A percentile compares a stretch with the other conserved stretches of the same genome.
These are phyloP conservation scores for Eulemur mongoz DNA, from an alignment of 2,797 vertebrate species.

Conservation along the genomic window DNA sequence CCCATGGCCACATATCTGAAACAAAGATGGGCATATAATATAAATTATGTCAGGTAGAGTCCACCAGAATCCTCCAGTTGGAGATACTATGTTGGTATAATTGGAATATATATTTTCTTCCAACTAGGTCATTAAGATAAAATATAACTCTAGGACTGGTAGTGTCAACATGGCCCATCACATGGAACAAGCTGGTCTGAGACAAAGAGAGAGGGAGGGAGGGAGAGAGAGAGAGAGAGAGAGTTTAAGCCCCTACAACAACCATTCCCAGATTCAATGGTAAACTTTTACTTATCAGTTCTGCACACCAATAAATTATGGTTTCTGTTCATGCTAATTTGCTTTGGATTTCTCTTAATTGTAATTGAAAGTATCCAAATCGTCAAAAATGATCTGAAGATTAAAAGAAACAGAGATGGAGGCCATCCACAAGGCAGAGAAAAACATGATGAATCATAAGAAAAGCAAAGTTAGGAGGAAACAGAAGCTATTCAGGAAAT, in stretches of 20 bases:
- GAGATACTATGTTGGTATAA: not conserved
- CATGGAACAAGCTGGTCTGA: not conserved
- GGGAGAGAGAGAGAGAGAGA: rapidly evolving
- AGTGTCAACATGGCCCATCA: not conserved
- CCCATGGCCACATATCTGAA: not conserved
- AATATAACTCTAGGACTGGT: not conserved
- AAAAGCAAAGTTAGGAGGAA: not conserved
- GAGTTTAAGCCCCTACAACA: not conserved
- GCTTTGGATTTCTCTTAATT: not conserved
- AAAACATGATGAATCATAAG: not conserved
- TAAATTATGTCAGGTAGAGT: not conserved
- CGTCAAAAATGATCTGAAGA: not conserved
- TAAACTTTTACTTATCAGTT: not conserved
- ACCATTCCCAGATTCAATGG: not conserved
- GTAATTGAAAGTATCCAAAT: not conserved
- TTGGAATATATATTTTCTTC: not conserved
- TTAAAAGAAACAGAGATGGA: not conserved
- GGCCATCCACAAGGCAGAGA: not conserved
- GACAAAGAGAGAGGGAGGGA: not conserved
- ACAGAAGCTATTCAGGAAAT: not conserved
- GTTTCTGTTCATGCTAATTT: not conserved
- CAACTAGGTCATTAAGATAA: not conserved
- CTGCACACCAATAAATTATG: not conserved
- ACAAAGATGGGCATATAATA: not conserved
- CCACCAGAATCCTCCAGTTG: not conserved